Base-by-base conservation (phyloP, 2,888 invertebrate species). In the Tineola bisselliella region DNA sequence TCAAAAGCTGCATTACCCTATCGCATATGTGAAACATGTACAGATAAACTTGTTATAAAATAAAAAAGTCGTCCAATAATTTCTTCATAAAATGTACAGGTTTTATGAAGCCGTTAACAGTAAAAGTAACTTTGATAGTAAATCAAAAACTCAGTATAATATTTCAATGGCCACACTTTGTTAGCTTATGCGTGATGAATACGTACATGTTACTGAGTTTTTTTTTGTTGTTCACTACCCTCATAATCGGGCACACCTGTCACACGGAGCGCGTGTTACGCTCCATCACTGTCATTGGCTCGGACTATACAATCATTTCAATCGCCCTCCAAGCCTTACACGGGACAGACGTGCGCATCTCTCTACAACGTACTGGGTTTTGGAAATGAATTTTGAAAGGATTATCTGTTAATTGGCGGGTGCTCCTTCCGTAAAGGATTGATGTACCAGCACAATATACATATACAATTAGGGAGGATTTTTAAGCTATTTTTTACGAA, bases 231-330 rank as follows among this genome's bases (percentile, higher is more conserved):
- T 25, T 63, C 62, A 66, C 64, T 63, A 64, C 61, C 62, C 69
- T 69, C 66, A 69, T 70, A 73, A 72, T 72, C 71, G 70, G 66
- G 62, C 65, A 69, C 73, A 72, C 70, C 72, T 75, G 74, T 70
- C 73, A 68, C 67, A 44, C 63, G 63, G 62, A 60, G 61, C 63
- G 62, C 65, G 61, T 61, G 62, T 61, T 61, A 63, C 68, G 67
- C 67, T 75, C 67, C 66, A 67, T 74, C 73, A 73, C 68, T 71
- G 73, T 70, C 70, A 52, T 43, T 43, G 43, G 43, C 13, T n/a
- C 48, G n/a, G 48, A 48, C 48, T 48, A 48, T 48, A 48, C 48
- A 48, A 48, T 48, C 48, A 48, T 48, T 48, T 48, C 48, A 48
- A 48, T 48, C 48, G 48, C 48, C 15, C 48, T 48, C 48, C 10